Conservation (phyloP, 2,888 invertebrate species). For the Sepioteuthis lessoniana region DNA sequence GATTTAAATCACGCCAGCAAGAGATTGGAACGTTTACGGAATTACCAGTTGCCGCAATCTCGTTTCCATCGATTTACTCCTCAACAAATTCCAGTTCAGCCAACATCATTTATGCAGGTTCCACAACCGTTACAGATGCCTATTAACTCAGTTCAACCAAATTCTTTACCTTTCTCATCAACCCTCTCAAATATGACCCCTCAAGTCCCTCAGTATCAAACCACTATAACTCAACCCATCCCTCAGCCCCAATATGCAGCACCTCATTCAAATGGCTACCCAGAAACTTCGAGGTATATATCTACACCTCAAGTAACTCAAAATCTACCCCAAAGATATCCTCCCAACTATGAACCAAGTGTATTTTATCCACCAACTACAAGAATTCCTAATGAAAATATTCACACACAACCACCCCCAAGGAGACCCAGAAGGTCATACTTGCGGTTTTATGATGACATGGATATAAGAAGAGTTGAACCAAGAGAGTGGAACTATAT, state of each 20-base stretch:
- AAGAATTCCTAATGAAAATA: background rate
- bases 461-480: slow-evolving; percentile 51
- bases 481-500: background rate
- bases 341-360: background rate
- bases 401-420: background rate
- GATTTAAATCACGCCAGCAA: slow-evolving; percentile 65
- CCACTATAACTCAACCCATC: background rate
- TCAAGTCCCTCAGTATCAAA: background rate
- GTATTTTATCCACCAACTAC: background rate
- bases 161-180: slow-evolving; percentile 54
- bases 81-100: background rate
- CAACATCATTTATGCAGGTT: background rate
- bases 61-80: background rate
- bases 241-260: background rate
- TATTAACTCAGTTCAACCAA: slow-evolving; percentile 53
- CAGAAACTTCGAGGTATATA: background rate
- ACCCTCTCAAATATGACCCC: background rate
- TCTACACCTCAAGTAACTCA: background rate
- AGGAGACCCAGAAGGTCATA: slow-evolving; percentile 54
- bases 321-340: background rate
- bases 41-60: slow-evolving; percentile 60
- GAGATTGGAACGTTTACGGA: slow-evolving; percentile 63
- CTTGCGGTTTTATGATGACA: slow-evolving; percentile 60
- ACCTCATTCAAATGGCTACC: background rate
- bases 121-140: background rate